Conservation (phyloP, 2,888 invertebrate species). For the Lasioglossum figueresi region DNA sequence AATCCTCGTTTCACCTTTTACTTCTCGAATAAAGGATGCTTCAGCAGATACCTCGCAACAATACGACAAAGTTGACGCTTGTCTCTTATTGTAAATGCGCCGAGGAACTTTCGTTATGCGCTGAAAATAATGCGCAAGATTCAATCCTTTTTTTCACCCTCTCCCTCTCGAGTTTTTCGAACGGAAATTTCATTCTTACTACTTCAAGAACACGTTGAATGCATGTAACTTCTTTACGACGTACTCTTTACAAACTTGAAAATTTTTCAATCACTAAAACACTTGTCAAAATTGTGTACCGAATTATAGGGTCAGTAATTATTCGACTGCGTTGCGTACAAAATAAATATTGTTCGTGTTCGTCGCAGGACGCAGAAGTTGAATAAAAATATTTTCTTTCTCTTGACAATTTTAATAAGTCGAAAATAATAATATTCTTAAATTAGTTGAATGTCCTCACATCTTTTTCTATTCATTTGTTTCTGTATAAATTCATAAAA, state of each 20-base stretch:
- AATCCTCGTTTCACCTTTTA: conserved; percentile 26
- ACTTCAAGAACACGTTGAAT: neutral
- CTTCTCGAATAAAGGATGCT: conserved; percentile 12
- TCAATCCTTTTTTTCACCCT: neutral
- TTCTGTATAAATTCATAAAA: no score
- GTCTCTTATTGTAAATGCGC: conserved; percentile 14
- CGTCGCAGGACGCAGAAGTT: neutral
- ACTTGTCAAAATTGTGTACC: neutral
- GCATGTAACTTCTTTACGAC: neutral
- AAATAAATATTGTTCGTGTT: neutral
- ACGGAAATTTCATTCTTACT: neutral
- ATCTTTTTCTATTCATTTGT: neutral
- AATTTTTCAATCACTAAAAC: neutral
- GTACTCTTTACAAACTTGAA: neutral
- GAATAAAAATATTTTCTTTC: neutral
- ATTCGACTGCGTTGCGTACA: neutral
- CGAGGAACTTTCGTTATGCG: conserved; percentile 1
- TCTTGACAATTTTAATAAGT: neutral
- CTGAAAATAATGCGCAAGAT: conserved; percentile 13
- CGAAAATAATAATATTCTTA: neutral
- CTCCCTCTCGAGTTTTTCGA: neutral
- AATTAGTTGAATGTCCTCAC: neutral
- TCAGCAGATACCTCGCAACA: conserved; percentile 16
- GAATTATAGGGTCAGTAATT: neutral
- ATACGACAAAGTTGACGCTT: conserved; percentile 23